Conservation (phyloP, 2,888 invertebrate genomes). For the Gymnoscelis rufifasciata region DNA sequence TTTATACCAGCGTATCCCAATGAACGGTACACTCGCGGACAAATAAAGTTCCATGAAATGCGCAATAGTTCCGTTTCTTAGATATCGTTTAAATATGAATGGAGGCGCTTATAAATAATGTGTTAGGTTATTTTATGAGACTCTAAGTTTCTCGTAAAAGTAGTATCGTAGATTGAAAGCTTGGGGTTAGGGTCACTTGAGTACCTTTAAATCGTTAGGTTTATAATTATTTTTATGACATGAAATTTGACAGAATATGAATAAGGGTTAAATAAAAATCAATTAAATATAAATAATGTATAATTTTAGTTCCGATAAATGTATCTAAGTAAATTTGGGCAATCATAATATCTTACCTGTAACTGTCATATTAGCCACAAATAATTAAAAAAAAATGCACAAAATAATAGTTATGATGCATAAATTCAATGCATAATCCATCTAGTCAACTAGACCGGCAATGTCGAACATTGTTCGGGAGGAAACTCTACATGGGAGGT, state of each 20-base stretch:
- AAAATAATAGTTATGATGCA: too few species aligned
- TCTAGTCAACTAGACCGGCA: too few species aligned
- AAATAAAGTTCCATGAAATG: constrained; percentile 28
- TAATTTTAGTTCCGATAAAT: too few species aligned
- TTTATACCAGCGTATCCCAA: constrained; percentile 26
- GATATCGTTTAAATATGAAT: constrained; percentile 13
- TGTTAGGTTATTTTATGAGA: neutral
- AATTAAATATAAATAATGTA: too few species aligned
- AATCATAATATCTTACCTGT: too few species aligned
- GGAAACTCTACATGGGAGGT: constrained; percentile 34
- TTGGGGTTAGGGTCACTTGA: neutral
- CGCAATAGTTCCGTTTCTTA: neutral
- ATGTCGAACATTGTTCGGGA: too few species aligned
- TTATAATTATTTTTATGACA: neutral
- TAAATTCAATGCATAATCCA: too few species aligned
- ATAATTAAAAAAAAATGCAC: too few species aligned
- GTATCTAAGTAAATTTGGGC: too few species aligned
- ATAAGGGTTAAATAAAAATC: too few species aligned
- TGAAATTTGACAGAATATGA: too few species aligned
- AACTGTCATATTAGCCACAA: too few species aligned
- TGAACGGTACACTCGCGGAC: constrained; percentile 26
- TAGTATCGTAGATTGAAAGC: neutral
- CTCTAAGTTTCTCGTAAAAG: neutral
- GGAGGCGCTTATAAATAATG: neutral
- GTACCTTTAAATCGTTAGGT: neutral